phyloP scores from a whole-genome alignment of 2,113 vertebrate species.

The Anthoscopus minutus region DNA sequence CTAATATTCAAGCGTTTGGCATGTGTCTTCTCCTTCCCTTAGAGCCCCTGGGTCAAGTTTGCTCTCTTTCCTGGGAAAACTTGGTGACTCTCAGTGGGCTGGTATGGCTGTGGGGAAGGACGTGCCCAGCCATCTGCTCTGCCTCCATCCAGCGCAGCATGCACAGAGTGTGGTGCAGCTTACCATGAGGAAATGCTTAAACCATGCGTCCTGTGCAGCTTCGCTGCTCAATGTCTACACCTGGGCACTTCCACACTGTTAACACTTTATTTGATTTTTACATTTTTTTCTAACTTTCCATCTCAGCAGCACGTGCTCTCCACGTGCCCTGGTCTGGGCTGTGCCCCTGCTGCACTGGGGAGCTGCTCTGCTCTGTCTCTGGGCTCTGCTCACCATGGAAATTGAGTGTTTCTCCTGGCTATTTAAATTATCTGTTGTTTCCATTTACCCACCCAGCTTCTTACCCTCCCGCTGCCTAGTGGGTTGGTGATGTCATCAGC shows the following conservation, averaged over 20 bases:
- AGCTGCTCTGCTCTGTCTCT: background rate
- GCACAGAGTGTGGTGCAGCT: rapidly evolving
- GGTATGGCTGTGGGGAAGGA: background rate
- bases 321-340: background rate
- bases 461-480: background rate
- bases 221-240: background rate
- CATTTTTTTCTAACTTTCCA: background rate
- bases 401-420: background rate
- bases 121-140: rapidly evolving
- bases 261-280: background rate
- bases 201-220: background rate
- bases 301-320: background rate
- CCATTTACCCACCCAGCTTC: background rate
- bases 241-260: background rate
- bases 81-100: background rate
- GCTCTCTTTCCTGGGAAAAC: background rate
- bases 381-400: background rate
- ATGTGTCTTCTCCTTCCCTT: background rate
- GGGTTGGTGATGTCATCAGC: background rate
- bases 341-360: background rate
- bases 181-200: background rate
- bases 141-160: rapidly evolving
- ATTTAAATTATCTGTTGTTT: conserved; percentile 8
- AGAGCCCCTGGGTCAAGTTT: background rate
- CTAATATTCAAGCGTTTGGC: background rate